Evolutionary conservation across 2,113 vertebrate species (phyloP), one percentile per base, ranked within the genome.

Genomic region (Eulacestoma nigropectus): DNA sequence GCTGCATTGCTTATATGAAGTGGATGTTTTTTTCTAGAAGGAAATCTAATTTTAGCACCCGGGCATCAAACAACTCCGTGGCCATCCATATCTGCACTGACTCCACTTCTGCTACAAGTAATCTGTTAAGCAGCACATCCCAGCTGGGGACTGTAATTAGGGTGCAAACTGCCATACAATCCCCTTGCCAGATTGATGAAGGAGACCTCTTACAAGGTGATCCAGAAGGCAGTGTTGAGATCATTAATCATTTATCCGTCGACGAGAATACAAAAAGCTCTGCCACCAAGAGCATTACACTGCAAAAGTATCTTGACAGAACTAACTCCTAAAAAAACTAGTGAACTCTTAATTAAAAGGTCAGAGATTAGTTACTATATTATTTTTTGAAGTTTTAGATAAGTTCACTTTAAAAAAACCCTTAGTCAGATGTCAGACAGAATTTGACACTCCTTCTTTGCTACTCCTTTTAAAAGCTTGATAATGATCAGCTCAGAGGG

Each of bases 111-210:
- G 87, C 76, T 93, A 87, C 87, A 87, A 95, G 91, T 95, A 95
- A 97, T 90, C 92, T 89, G 95, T 94, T 95, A 96, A 90, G 44
- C 88, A 93, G 72, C 91, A 97, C 90, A 89, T 91, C 95, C 95
- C 90, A 95, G 94, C 90, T 95, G 92, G 86, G 95, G 92, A 96
- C 68, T 77, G 89, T 95, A 97, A 97, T 97, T 97, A 94, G 95
- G 96, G 87, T 96, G 91, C 82, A 94, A 97, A 95, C 92, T 87
- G 77, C 87, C 92, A 78, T 81, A 91, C 83, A 95, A 95, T 95
- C 94, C 90, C 89, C 84, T 94, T 95, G 96, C 80, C 91, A 92
- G 96, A 94, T 41, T 96, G 94, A 97, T 94, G 91, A 95, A 96
- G 96, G 94, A 96, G 68, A 97, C 37, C 78, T 92, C 95, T 97